Evolutionary conservation across 2,888 invertebrate genomes (phyloP), one percentile per base, ranked within the genome.

Genomic region (Ptilodon capucinus): DNA sequence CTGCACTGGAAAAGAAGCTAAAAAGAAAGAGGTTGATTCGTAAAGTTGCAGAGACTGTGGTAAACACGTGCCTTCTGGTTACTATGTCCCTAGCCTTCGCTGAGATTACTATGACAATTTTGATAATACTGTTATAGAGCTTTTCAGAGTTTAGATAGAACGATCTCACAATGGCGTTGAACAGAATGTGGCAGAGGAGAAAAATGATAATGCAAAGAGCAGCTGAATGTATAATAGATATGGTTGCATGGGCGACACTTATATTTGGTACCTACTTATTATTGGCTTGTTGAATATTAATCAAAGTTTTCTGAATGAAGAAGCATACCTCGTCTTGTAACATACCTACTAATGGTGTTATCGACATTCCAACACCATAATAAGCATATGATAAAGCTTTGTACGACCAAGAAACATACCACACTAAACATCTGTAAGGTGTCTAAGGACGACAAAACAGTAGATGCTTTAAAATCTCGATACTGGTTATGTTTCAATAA

Each of bases 31-130:
- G 65, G 44, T 56, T 65, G 54, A 42, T 86, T 11, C 70, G 74
- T 11, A 80, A 61, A 32, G 53, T 84, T 30, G 60, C 76, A 8
- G 81, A 85, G 56, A 76, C 69, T 49, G 38, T 81, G 11, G 60
- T 86, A 40, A 79, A 80, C 51, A 69, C 68, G 8, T 79, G 80
- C 45, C 53, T 89, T 6, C 48, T 85, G 2, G 71, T 79, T 1
- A 83, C 84, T 0, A 71, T 86, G 36, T 74, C 83, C 8, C 60
- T 86, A 30, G 81, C 86, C 1, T 77, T 82, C 48, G 76, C 76
- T 39, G 86, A 87, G 64, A 79, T 86, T 34, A 64, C 77, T 30
- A 51, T 86, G 50, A 79, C 81, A 0, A 28, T 85, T 30, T 17
- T 84, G 40, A 39, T 88, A 32, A 44, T 87, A 35, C 41, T 84